phyloP scores from a whole-genome alignment of 2,113 vertebrate genomes.

The Sander lucioperca region DNA sequence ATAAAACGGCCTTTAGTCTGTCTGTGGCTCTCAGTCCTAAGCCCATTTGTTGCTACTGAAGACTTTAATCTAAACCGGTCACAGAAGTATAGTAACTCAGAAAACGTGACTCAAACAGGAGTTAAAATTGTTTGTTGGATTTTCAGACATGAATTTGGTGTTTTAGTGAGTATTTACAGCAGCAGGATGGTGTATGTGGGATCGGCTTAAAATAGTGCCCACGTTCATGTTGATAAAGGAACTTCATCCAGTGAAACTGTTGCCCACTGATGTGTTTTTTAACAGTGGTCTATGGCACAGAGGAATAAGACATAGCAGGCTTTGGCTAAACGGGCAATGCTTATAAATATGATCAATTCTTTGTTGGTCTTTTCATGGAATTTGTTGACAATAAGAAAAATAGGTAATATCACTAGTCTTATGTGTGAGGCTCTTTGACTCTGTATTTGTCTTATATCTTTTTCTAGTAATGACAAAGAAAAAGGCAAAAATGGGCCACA shows the following conservation, averaged over 20 bases:
- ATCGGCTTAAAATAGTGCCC: conserved; percentile 16
- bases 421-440: neutral
- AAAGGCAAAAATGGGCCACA: neutral
- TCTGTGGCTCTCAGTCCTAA: neutral
- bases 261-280: neutral
- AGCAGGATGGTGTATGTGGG: conserved; percentile 2
- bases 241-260: conserved; percentile 4
- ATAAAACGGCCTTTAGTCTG: no score
- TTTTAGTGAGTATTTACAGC: conserved; percentile 7
- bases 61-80: neutral
- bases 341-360: neutral
- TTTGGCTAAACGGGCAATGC: neutral
- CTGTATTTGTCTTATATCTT: neutral
- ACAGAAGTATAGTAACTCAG: neutral
- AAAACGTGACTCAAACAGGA: neutral
- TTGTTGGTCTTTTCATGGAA: neutral
- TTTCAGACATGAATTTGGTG: conserved; percentile 12
- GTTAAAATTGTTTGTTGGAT: neutral
- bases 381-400: neutral
- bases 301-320: neutral
- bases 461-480: neutral
- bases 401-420: neutral
- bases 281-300: neutral
- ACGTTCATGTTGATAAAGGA: conserved; percentile 10
- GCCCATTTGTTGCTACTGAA: neutral